Evolutionary conservation across 1,140 invertebrate genomes (phyloP).

Genomic region (Meloidogyne exigua): DNA sequence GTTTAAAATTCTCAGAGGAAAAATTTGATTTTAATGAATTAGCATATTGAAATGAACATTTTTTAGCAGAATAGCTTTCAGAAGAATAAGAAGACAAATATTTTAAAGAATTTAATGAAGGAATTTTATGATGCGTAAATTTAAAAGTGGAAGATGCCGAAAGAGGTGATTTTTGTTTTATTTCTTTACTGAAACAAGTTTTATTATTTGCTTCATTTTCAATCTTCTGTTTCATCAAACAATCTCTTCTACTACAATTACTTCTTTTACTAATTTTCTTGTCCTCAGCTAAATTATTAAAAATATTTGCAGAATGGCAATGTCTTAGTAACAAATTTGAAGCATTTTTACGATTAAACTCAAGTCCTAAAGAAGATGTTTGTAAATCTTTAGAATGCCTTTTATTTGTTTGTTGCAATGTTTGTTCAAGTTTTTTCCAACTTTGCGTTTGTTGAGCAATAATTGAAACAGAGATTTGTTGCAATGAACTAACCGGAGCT

Average conservation of each 20-base stretch:
- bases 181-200: background rate
- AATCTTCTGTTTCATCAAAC: background rate
- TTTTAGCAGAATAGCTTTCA: background rate
- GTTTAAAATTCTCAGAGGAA: background rate
- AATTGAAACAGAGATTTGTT: background rate
- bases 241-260: background rate
- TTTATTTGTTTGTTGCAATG: background rate
- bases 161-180: background rate
- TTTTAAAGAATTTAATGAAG: background rate
- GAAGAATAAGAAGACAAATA: background rate
- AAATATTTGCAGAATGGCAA: background rate
- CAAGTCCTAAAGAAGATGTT: background rate
- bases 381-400: background rate
- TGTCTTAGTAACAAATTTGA: background rate
- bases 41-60: background rate
- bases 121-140: background rate
- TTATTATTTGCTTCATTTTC: background rate
- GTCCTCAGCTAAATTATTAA: background rate
- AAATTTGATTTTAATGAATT: background rate
- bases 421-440: background rate
- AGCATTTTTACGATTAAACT: background rate
- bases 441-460: background rate
- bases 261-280: background rate
- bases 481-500: background rate
- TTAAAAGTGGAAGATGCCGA: background rate